Conservation (phyloP, 2,113 vertebrate species). For the Felis catus region DNA sequence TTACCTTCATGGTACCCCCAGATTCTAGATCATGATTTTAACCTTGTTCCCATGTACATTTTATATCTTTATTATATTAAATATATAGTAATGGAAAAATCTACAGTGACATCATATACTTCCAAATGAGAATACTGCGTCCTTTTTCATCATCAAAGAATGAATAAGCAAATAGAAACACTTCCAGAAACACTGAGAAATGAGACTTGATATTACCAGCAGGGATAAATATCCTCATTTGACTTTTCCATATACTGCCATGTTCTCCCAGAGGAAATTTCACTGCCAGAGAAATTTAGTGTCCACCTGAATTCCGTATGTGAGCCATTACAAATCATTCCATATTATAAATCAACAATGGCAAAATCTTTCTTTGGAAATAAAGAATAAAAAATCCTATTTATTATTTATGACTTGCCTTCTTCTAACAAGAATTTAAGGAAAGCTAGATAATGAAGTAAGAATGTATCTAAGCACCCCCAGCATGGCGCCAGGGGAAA, state of each 20-base stretch:
- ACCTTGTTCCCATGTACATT: neutral
- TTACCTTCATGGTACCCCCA: neutral
- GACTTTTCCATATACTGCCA: neutral
- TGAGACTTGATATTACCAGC: neutral
- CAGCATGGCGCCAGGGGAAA: neutral
- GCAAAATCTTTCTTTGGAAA: constrained; percentile 26
- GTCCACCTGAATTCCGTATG: neutral
- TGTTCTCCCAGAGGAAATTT: neutral
- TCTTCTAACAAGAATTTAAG: constrained; percentile 8
- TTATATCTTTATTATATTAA: neutral
- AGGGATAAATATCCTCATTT: constrained; percentile 43
- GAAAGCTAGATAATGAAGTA: constrained; percentile 32
- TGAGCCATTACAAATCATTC: neutral
- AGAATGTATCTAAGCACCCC: neutral
- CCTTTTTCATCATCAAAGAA: neutral
- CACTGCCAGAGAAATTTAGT: constrained; percentile 4
- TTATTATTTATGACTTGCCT: constrained; percentile 30
- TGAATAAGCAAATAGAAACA: neutral
- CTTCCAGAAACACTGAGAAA: neutral
- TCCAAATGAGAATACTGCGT: neutral
- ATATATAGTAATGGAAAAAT: neutral
- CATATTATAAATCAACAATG: neutral
- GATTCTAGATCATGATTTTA: neutral
- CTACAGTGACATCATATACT: neutral
- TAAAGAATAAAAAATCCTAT: constrained; percentile 25